Base-by-base conservation (phyloP, 2,113 vertebrate genomes). In the Ictalurus punctatus region DNA sequence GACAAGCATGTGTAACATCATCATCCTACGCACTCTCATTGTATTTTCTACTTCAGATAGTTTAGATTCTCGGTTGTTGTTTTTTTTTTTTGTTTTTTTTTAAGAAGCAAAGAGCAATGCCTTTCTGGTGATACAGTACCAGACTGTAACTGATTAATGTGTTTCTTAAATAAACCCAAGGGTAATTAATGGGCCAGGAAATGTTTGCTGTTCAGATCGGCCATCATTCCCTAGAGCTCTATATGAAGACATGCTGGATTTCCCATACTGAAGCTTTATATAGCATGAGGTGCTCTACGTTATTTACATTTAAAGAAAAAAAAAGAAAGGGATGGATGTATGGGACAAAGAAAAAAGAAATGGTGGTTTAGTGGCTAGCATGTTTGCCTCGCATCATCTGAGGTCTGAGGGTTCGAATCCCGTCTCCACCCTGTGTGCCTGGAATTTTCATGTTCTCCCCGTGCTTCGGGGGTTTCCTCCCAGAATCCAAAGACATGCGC, bases 121-220 rank as follows among this genome's bases (percentile, higher is more conserved):
- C 30, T 83, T 73, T 71, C 59, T 56, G 74, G n/a, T 67, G 21
- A 23, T 63, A 17, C 37, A 21, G 83, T n/a, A 40, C 34, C 78
- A 27, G 6, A 81, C 37, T 21, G 34, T n/a, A 59, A 54, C 63
- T 40, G 13, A 81, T 58, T 58, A 69, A 87, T 83, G 73, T 40
- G 6, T n/a, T 44, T 63, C 37, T 19, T 34, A 30, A 87, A 63
- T 6, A 69, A 30, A 27, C 6, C 16, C 3, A 54, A 54, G 76
- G 86, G 9, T 54, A 52, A 80, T 87, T 81, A 34, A 34, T 65
- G 12, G 19, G 23, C 37, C 17, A n/a, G 27, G 34, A 34, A 34
- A 87, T 87, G 74, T 82, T 58, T 71, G 65, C 52, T 58, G 69
- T 82, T 81, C 48, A 56, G 3, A 76, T 69, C 10, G 23, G 44